These are phyloP conservation scores for Aldrovandia affinis DNA, from an alignment of 2,797 vertebrate genomes.

Conservation along the genomic window DNA sequence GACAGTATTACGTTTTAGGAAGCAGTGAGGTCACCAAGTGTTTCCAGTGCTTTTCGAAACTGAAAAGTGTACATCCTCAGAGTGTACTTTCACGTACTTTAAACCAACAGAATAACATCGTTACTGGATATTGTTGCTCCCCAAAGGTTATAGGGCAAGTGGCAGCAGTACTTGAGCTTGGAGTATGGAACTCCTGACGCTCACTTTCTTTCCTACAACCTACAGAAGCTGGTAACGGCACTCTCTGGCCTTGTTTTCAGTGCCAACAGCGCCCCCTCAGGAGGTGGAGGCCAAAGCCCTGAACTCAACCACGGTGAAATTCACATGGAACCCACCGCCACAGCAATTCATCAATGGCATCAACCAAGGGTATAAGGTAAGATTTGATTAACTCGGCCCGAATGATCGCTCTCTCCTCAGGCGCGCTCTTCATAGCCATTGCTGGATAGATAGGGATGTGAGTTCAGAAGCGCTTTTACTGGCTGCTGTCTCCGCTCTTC, in stretches of 20 bases:
- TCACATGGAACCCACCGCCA: slow-evolving; percentile 91
- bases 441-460: background rate
- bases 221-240: background rate
- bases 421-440: too few relatives aligned
- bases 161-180: background rate
- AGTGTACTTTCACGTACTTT: slow-evolving; percentile 20
- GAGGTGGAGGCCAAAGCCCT: slow-evolving; percentile 83
- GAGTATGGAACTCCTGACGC: slow-evolving; percentile 2
- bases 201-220: background rate
- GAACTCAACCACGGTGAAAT: slow-evolving; percentile 89
- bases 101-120: background rate
- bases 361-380: slow-evolving; percentile 97
- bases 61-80: background rate
- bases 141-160: background rate
- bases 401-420: background rate
- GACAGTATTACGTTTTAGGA: background rate
- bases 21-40: background rate
- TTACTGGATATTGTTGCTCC: slow-evolving; percentile 5
- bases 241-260: slow-evolving; percentile 56
- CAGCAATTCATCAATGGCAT: slow-evolving; percentile 97
- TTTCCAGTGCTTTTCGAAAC: background rate
- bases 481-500: too few relatives aligned
- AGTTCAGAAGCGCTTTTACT: background rate
- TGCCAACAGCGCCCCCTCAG: slow-evolving; percentile 93
- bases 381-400: background rate